Evolutionary conservation across 2,888 invertebrate genomes (phyloP), one percentile per base, ranked within the genome.

Genomic region (Drosophila acutilabella): DNA sequence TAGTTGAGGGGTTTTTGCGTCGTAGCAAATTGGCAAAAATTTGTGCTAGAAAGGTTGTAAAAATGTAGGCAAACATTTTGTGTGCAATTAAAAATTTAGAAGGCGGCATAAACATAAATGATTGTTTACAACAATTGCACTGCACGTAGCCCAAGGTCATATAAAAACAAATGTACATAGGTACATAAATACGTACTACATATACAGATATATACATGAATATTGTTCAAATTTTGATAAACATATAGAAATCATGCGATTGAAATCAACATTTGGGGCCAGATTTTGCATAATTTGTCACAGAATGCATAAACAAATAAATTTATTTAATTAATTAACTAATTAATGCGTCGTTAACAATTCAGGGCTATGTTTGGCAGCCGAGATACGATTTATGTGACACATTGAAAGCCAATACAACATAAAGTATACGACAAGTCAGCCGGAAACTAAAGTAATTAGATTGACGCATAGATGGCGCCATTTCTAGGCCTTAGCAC

Each of bases 21-120:
- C 81, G 86, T 67, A 78, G 74, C 53, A 44, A 82, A 80, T 67
- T 41, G 41, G 8, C 30, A 30, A 30, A 2, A 30, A 30, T 8
- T 48, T 40, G 38, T 60, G 56, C 64, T 57, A 53, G 65, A 66
- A 69, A 76, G 64, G 69, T 68, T 81, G 58, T 70, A 64, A 59
- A 74, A 67, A 53, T 61, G n/a, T 56, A 71, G 71, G 42, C 80
- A 86, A 83, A 80, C 81, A 83, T 64, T 70, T 74, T 53, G 64
- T 64, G 67, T 80, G 73, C 80, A 85, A 80, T 82, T 85, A 66
- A 72, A 64, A 64, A 52, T 59, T 53, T 33, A 61, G 38, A 52
- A 45, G 30, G 38, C 72, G 62, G 26, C 58, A 64, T 64, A 52
- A 66, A 73, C 68, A 68, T 68, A 58, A 58, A 73, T 69, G 47